These are phyloP conservation scores for Dinomys branickii DNA, from an alignment of 2,113 vertebrate genomes.

Conservation along the genomic window DNA sequence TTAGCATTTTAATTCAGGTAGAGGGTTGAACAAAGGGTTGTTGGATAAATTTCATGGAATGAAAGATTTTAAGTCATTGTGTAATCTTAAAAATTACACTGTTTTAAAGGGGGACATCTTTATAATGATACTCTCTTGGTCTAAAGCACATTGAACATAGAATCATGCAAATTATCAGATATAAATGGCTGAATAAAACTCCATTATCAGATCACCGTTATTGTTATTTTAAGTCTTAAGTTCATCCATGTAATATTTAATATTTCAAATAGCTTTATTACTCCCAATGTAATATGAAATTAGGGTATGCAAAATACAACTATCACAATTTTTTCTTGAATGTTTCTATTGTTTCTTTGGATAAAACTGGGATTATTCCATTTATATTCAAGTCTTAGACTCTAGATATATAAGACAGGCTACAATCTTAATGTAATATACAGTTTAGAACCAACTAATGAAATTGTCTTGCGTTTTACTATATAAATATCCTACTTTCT, in stretches of 20 bases:
- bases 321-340: slow-evolving; percentile 51
- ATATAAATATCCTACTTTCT: background rate
- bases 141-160: slow-evolving; percentile 83
- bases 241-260: slow-evolving; percentile 87
- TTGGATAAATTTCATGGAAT: slow-evolving; percentile 84
- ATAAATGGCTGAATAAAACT: slow-evolving; percentile 70
- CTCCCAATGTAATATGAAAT: slow-evolving; percentile 55
- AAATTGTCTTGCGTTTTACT: slow-evolving; percentile 19
- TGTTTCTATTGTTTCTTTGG: slow-evolving; percentile 35
- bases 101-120: slow-evolving; percentile 72
- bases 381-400: slow-evolving; percentile 49
- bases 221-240: slow-evolving; percentile 65
- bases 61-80: slow-evolving; percentile 81
- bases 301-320: slow-evolving; percentile 62
- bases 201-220: slow-evolving; percentile 52
- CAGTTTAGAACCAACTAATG: background rate
- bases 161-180: slow-evolving; percentile 78
- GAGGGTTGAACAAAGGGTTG: slow-evolving; percentile 85
- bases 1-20: slow-evolving; percentile 83
- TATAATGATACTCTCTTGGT: slow-evolving; percentile 69
- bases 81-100: slow-evolving; percentile 84
- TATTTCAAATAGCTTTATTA: slow-evolving; percentile 78
- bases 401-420: background rate
- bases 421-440: slow-evolving; percentile 28
- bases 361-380: slow-evolving; percentile 38